Percentiles rank a stretch among this genome's conserved stretches.
Evolutionary conservation across 2,888 invertebrate genomes (phyloP).

Genomic region (Exocentrus adspersus): DNA sequence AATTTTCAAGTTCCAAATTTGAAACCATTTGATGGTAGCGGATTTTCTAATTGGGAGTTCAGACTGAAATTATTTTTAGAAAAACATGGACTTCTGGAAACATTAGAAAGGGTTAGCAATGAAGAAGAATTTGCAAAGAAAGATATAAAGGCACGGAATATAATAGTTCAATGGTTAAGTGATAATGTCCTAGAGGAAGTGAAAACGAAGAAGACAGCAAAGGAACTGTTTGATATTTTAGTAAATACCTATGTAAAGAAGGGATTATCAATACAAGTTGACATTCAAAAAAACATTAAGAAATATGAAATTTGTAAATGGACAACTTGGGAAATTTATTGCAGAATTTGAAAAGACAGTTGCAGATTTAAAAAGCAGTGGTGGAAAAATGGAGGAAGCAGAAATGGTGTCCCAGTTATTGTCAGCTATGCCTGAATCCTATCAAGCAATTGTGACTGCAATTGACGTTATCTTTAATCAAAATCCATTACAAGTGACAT

Average conservation of each 20-base stretch:
- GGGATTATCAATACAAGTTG: constrained; percentile 18
- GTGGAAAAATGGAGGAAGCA: constrained; percentile 23
- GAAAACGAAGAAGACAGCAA: too few relatives aligned
- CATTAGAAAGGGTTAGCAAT: too few relatives aligned
- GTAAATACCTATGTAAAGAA: background rate
- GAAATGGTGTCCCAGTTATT: constrained; percentile 27
- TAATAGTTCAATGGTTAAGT: too few relatives aligned
- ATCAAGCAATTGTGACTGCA: constrained; percentile 25
- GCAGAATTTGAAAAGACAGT: constrained; percentile 31
- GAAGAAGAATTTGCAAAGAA: background rate
- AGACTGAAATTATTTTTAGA: background rate
- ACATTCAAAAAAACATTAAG: constrained; percentile 14
- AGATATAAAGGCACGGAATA: background rate
- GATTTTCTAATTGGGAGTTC: background rate
- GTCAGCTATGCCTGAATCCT: constrained; percentile 30
- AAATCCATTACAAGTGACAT: constrained; percentile 5
- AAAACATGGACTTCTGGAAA: too few relatives aligned
- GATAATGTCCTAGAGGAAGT: too few relatives aligned
- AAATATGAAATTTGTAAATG: constrained; percentile 16
- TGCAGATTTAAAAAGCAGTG: constrained; percentile 22
- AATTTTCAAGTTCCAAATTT: background rate
- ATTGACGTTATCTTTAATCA: constrained; percentile 26
- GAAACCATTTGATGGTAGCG: background rate
- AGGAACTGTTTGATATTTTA: background rate
- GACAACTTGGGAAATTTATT: background rate